Percentiles rank a stretch among this genome's conserved stretches.
These are phyloP conservation scores for Bradypodion ventrale DNA, from an alignment of 2,797 vertebrate species.

Conservation along the genomic window DNA sequence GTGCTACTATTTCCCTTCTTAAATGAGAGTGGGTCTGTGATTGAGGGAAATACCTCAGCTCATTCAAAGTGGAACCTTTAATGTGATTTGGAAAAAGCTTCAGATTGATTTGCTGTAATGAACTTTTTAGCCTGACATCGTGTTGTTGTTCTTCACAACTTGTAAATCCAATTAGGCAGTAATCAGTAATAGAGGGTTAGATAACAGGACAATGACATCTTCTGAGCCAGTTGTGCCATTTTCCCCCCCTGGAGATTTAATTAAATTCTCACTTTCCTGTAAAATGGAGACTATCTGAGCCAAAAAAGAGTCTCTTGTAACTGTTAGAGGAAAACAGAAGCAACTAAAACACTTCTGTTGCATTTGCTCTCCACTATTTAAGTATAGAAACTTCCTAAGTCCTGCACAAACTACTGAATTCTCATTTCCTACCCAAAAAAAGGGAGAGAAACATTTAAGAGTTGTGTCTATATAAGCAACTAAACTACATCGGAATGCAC, in stretches of 20 bases:
- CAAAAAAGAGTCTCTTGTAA: slow-evolving; percentile 39
- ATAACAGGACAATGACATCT: slow-evolving; percentile 67
- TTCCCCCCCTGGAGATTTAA: slow-evolving; percentile 48
- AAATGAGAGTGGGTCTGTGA: slow-evolving; percentile 22
- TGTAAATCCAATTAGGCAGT: slow-evolving; percentile 61
- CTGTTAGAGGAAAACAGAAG: neutral
- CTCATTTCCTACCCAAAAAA: no score
- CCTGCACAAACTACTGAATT: no score
- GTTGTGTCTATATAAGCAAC: no score
- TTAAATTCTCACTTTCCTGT: slow-evolving; percentile 66
- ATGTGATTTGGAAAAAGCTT: slow-evolving; percentile 61
- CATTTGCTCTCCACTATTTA: neutral
- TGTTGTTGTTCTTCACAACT: slow-evolving; percentile 43
- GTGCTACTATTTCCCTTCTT: slow-evolving; percentile 55
- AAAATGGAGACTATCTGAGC: slow-evolving; percentile 47
- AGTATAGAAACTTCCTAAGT: no score
- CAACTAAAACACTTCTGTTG: neutral
- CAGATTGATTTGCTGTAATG: slow-evolving; percentile 69
- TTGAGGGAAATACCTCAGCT: slow-evolving; percentile 48
- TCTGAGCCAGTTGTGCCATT: slow-evolving; percentile 48
- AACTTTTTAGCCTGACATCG: slow-evolving; percentile 70
- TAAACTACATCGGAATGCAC: neutral
- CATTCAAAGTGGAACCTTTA: slow-evolving; percentile 64
- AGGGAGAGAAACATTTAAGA: no score
- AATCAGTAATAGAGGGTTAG: slow-evolving; percentile 59